A percentile compares a stretch with the other conserved stretches of the same genome.
Conservation (phyloP, 2,113 vertebrate species). For the Pitta sordida region DNA sequence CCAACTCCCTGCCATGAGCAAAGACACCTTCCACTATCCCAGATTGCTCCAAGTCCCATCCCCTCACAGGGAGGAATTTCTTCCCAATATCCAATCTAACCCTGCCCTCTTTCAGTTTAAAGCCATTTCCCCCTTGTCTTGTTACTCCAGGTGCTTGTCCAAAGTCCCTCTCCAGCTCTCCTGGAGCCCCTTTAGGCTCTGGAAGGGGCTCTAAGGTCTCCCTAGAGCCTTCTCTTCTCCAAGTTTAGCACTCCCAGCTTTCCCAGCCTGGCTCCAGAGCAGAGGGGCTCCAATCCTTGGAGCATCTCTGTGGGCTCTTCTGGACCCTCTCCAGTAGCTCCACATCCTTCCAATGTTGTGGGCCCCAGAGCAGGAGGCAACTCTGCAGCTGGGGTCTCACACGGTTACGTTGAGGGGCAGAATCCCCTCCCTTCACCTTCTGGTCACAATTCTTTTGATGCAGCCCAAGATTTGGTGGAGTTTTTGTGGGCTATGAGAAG, state of each 20-base stretch:
- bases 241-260: background rate
- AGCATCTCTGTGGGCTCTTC: background rate
- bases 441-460: background rate
- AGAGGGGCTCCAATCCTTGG: background rate
- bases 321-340: background rate
- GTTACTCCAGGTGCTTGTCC: background rate
- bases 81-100: background rate
- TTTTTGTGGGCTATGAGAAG: background rate
- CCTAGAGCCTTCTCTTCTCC: background rate
- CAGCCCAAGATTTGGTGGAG: background rate
- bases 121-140: background rate
- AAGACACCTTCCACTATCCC: fast-evolving
- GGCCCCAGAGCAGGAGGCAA: background rate
- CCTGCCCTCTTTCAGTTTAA: background rate
- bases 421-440: fast-evolving
- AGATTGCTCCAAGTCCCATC: fast-evolving
- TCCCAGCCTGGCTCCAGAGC: background rate
- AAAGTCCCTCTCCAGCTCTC: background rate
- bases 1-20: background rate
- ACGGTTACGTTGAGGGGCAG: background rate
- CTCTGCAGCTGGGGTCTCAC: background rate
- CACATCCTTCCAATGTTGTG: fast-evolving
- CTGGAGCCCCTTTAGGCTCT: background rate
- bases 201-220: fast-evolving
- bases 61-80: background rate